Evolutionary conservation across 2,888 invertebrate genomes (phyloP).

Genomic region (Nemotelus pantherinus): DNA sequence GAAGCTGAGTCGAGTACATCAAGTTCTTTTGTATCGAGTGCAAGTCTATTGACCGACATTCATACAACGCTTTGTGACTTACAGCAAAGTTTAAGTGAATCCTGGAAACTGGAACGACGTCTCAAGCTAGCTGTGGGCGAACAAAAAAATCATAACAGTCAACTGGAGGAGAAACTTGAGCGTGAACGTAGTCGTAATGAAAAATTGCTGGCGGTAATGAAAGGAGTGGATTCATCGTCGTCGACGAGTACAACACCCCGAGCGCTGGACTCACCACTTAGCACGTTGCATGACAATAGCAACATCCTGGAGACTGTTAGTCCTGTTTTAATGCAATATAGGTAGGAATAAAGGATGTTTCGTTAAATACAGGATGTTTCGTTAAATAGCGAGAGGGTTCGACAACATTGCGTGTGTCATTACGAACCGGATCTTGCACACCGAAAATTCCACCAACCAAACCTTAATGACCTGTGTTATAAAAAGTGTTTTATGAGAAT

Average conservation of each 20-base stretch:
- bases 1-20: neutral
- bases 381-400: neutral
- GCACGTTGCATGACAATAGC: slow-evolving; percentile 9
- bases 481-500: no score
- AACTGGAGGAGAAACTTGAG: slow-evolving; percentile 51
- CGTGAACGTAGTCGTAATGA: slow-evolving; percentile 59
- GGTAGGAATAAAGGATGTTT: slow-evolving; percentile 25
- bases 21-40: slow-evolving; percentile 8
- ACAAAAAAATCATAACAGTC: slow-evolving; percentile 25
- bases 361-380: neutral
- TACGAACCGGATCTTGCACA: no score
- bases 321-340: slow-evolving; percentile 48
- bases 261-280: slow-evolving; percentile 17
- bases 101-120: slow-evolving; percentile 21
- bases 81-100: slow-evolving; percentile 25
- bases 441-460: no score
- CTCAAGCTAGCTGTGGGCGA: slow-evolving; percentile 34
- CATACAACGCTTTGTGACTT: slow-evolving; percentile 44
- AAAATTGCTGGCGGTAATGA: slow-evolving; percentile 58
- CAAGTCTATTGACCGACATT: slow-evolving; percentile 37
- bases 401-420: no score
- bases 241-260: slow-evolving; percentile 45
- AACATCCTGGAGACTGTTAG: slow-evolving; percentile 39
- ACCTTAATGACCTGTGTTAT: no score
- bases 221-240: slow-evolving; percentile 56